These are phyloP conservation scores for Lepidothrix coronata DNA, from an alignment of 2,113 vertebrate species.

Conservation along the genomic window DNA sequence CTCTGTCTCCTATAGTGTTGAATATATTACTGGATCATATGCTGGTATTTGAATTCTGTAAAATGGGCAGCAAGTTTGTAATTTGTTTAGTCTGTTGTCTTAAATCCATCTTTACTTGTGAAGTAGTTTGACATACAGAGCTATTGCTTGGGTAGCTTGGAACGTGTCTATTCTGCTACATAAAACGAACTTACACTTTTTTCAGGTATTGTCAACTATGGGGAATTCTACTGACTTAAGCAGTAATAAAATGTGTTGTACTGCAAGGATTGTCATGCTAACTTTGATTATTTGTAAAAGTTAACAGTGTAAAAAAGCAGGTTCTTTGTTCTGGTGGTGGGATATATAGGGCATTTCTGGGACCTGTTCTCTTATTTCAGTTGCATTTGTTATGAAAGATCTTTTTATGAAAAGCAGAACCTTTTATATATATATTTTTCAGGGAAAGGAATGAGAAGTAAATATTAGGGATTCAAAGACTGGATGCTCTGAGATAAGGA, in stretches of 20 bases:
- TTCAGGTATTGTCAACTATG: not conserved
- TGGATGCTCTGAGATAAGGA: not conserved
- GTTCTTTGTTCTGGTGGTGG: not conserved
- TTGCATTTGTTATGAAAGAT: not conserved
- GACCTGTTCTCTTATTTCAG: not conserved
- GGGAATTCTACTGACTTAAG: not conserved
- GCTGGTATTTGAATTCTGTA: not conserved
- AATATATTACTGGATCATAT: not conserved
- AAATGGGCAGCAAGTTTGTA: not conserved
- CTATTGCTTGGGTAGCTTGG: not conserved
- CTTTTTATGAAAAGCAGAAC: not conserved
- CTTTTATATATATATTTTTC: not conserved
- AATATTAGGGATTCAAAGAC: not conserved
- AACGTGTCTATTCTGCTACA: not conserved
- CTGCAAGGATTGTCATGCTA: not conserved
- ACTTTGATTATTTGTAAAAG: not conserved
- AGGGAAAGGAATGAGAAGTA: not conserved
- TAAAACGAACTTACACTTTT: not conserved
- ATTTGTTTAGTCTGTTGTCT: not conserved
- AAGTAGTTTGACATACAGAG: not conserved
- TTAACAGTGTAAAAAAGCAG: not conserved
- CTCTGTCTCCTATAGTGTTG: not conserved
- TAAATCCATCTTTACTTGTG: rapidly evolving
- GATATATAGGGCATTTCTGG: not conserved
- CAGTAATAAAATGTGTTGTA: not conserved